Conservation (phyloP, 2,797 vertebrate genomes). For the Cyprinodon diabolis region DNA sequence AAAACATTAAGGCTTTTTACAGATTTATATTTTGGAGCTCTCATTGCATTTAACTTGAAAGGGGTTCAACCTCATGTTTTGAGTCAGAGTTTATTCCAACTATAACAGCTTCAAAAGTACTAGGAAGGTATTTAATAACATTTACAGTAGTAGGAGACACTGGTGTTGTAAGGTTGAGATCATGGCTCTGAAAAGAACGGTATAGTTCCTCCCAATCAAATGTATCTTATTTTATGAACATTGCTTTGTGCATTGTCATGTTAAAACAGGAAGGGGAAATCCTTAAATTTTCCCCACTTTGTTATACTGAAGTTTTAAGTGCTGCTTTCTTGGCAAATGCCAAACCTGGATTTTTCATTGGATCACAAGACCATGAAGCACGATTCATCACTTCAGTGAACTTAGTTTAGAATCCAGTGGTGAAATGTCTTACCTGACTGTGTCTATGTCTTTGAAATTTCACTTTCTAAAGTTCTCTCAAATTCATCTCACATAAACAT, state of each 20-base stretch:
- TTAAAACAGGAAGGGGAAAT: background rate
- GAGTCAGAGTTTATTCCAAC: background rate
- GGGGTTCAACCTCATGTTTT: background rate
- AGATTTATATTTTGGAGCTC: background rate
- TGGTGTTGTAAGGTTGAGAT: background rate
- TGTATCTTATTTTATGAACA: background rate
- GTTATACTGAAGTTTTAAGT: background rate
- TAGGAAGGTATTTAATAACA: too few relatives aligned
- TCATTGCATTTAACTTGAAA: background rate
- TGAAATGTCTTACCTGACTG: background rate
- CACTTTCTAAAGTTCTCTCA: background rate
- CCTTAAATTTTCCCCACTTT: background rate
- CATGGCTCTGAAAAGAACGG: background rate
- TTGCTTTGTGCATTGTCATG: background rate
- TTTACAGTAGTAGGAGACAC: too few relatives aligned
- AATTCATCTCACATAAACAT: background rate
- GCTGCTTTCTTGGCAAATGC: background rate
- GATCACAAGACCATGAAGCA: background rate
- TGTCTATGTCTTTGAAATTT: background rate
- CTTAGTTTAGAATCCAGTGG: background rate
- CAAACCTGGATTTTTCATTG: background rate
- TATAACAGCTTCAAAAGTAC: too few relatives aligned
- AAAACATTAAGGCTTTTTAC: background rate
- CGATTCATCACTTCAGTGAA: too few relatives aligned
- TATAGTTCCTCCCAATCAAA: background rate